A percentile compares a stretch with the other conserved stretches of the same genome.
Conservation (phyloP, 2,113 vertebrate species). For the Chitala chitala region DNA sequence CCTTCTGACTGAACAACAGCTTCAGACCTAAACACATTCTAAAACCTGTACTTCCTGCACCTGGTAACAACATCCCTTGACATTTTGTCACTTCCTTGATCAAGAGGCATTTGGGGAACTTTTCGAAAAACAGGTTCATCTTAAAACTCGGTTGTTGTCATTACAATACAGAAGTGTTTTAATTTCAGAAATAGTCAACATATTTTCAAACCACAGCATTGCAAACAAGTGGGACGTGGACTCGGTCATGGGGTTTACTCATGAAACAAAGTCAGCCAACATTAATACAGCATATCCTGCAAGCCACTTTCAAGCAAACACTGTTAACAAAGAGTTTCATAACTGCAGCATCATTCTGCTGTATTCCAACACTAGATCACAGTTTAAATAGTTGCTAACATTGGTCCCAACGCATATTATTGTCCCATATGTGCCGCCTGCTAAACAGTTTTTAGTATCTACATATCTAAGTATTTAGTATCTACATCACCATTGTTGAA, state of each 20-base stretch:
- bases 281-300: background rate
- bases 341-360: background rate
- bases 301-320: background rate
- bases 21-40: background rate
- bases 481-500: conserved; percentile 45
- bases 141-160: conserved; percentile 21
- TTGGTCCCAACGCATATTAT: background rate
- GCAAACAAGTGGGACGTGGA: no score
- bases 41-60: background rate
- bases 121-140: background rate
- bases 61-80: background rate
- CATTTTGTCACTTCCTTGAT: background rate
- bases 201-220: background rate
- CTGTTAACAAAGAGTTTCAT: background rate
- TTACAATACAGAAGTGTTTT: conserved; percentile 2
- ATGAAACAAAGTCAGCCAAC: conserved; percentile 25
- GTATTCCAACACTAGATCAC: background rate
- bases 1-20: background rate
- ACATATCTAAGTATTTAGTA: background rate
- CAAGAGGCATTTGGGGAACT: background rate
- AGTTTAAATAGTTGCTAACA: background rate
- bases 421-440: background rate
- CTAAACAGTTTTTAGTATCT: conserved; percentile 12
- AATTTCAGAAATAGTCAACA: conserved; percentile 5
- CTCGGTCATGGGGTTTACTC: no score